phyloP scores from a whole-genome alignment of 2,888 invertebrate species.

The Bembecia ichneumoniformis region DNA sequence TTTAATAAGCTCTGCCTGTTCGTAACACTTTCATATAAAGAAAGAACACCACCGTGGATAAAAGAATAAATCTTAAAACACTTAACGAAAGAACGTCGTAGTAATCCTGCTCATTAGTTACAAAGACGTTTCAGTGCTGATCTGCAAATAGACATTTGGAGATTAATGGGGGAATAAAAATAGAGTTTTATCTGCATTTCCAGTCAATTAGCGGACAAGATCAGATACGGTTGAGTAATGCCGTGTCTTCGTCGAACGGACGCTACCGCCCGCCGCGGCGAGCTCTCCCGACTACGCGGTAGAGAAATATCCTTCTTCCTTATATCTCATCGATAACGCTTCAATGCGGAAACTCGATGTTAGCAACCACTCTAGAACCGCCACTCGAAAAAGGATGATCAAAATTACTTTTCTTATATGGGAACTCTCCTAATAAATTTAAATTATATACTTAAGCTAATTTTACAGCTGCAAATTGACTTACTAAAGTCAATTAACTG shows the following conservation, averaged over 20 bases:
- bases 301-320: slow-evolving; percentile 13
- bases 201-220: slow-evolving; percentile 67
- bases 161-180: slow-evolving; percentile 50
- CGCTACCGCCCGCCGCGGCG: neutral
- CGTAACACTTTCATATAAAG: no score
- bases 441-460: no score
- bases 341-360: slow-evolving; percentile 9
- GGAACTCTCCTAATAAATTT: no score
- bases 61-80: no score
- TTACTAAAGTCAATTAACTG: no score
- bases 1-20: no score
- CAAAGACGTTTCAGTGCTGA: neutral
- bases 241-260: slow-evolving; percentile 12
- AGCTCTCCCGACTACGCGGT: neutral
- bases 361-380: no score
- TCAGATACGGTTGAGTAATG: slow-evolving; percentile 66
- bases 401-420: no score
- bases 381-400: no score
- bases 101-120: neutral
- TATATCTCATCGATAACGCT: slow-evolving; percentile 14
- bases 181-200: slow-evolving; percentile 62
- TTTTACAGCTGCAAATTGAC: no score
- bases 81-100: neutral
- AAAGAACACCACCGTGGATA: no score
- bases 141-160: slow-evolving; percentile 17